Base-by-base conservation (phyloP, 2,797 vertebrate genomes). In the Cirrhinus mrigala region DNA sequence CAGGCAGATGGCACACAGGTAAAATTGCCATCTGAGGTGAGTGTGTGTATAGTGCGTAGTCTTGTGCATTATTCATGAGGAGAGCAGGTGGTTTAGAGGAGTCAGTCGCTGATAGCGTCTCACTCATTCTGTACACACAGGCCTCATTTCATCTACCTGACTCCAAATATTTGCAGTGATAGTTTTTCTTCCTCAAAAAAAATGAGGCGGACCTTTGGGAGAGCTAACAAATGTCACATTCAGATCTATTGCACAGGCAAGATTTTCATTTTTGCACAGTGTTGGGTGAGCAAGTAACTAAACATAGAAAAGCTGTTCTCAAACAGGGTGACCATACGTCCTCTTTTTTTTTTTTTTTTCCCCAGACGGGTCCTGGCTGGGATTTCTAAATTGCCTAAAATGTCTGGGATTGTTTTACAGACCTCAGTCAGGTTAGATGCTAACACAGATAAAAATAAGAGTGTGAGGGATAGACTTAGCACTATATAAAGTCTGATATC, bases 1-100 rank as follows among this genome's bases (percentile, higher is more conserved):
- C 50, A 85, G 56, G 64, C 69, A 86, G 44, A 70, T 86, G 69
- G 71, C 62, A 82, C 52, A 62, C 85, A 89, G 86, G 83, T 87
- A 83, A 58, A 79, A 84, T 64, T 66, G 87, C 71, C 76, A 60
- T 62, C 80, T 75, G 56, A 79, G 56, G 60, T 64, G 74, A 79
- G 71, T 50, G 40, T 73, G 89, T 68, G 84, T 69, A 70, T 84
- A 82, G 85, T 64, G 56, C 56, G 70, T 66, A 33, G 50, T 44
- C 52, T 82, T 0, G 54, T 88, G 84, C 73, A 87, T 88, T 84
- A 87, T 88, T 90, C 83, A 88, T 58, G 37, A 86, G 81, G 73
- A 74, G 76, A 81, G 71, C 87, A 87, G 89, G 83, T 87, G 84
- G 83, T 84, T 86, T 24, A 16, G 73, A 87, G 82, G 82, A 88